Evolutionary conservation across 2,797 vertebrate genomes (phyloP), one percentile per base, ranked within the genome.

Genomic region (Melanogrammus aeglefinus): DNA sequence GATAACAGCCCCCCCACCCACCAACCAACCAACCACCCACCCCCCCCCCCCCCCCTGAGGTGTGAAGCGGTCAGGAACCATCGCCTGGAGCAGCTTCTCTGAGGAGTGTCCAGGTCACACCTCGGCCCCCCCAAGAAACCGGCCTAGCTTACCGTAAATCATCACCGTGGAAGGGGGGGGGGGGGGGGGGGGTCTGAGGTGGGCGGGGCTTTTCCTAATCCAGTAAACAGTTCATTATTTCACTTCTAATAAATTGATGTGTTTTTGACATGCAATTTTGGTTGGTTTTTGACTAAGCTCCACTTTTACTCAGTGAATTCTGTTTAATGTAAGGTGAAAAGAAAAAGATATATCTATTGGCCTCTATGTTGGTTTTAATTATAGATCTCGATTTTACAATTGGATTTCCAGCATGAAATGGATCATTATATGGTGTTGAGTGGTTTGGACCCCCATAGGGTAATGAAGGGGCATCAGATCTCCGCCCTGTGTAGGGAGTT

Each of bases 11-110:
- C 57, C 8, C 57, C 57, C 57, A n/a, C 57, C 57, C 57, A n/a
- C 18, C 21, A 24, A 24, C 57, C 57, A 1, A 29, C 87, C 88
- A 85, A 7, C 21, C 57, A 24, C 57, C 57, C 57, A n/a, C 57
- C 29, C 1, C 29, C 29, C 31, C 57, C 8, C 21, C 21, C 24
- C 57, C 63, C 86, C 86, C 72, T 83, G 87, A 87, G 91, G 94
- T 92, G 94, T 44, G 84, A 95, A 94, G 86, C 81, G 76, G 80
- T 78, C 89, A 86, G 88, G 84, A 86, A 87, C 84, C 81, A 76
- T 66, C 73, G 47, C 73, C 75, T 33, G 79, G n/a, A 83, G 81
- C 79, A 74, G 77, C 73, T 72, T 77, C 44, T 73, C 80, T 66
- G 84, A 63, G 91, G 82, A 83, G 83, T 87, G 79, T 83, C 77